Conservation (phyloP, 2,113 vertebrate species). For the Crotalus viridis region DNA sequence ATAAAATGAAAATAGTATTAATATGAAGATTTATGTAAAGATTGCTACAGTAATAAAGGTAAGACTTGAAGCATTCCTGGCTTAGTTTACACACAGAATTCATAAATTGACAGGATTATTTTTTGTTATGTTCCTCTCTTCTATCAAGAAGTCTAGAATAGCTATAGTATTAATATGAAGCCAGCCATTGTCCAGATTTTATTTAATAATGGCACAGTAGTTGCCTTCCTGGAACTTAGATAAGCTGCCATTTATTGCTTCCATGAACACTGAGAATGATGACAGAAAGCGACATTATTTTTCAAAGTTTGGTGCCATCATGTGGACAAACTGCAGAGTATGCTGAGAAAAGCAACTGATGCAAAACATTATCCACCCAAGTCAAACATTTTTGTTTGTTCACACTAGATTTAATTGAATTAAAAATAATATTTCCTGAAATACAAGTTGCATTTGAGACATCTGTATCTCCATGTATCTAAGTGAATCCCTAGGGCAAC, state of each 20-base stretch:
- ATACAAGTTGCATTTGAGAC: background rate
- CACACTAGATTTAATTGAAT: background rate
- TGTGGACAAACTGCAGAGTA: conserved; percentile 58
- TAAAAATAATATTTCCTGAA: background rate
- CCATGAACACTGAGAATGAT: background rate
- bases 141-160: background rate
- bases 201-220: background rate
- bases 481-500: background rate
- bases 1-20: background rate
- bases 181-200: background rate
- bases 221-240: background rate
- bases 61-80: background rate
- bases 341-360: background rate
- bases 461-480: background rate
- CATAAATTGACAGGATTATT: background rate
- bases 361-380: background rate
- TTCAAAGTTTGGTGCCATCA: conserved; percentile 65
- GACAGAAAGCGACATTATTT: conserved; percentile 12
- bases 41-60: background rate
- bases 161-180: background rate
- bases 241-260: background rate
- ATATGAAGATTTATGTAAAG: background rate
- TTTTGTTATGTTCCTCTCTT: background rate
- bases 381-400: background rate
- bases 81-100: background rate